Evolutionary conservation across 2,797 vertebrate species (phyloP), one percentile per base, ranked within the genome.

Genomic region (Phataginus tetradactyla): DNA sequence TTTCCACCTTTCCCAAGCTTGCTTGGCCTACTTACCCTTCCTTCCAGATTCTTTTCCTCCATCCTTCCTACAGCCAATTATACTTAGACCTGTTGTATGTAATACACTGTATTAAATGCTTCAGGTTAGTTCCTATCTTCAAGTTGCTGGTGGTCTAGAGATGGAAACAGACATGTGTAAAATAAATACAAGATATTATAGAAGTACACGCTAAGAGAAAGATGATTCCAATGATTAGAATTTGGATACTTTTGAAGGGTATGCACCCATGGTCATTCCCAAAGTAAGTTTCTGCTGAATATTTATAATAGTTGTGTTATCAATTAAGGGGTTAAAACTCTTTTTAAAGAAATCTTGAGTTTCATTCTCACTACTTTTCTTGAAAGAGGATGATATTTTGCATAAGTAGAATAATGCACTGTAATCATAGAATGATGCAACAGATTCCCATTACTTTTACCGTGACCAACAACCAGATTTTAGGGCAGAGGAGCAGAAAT

Each of bases 361-460:
- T 90, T 37, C 7, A 20, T 21, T 97, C 29, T 94, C 29, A 42
- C 32, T 86, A 61, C 14, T 63, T 90, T 81, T 90, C 27, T 78
- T 83, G 10, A 86, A 94, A 88, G n/a, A 83, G 23, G n/a, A 32
- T 85, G 53, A 61, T 78, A 61, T 59, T 86, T 89, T 92, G 37
- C 5, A 1, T 63, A 64, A 83, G 42, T 57, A 69, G 29, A 72
- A 72, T 51, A 80, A 34, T 68, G 64, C 81, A 34, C 51, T 4
- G 63, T 81, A 74, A 32, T 83, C n/a, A 37, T 53, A 78, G 55
- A 90, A 66, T 68, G 57, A 90, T 61, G 18, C 8, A 68, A n/a
- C 27, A 72, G 34, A 77, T 81, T 71, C 25, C 69, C 34, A 39
- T 57, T 61, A 14, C n/a, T 69, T 94, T 75, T 14, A 1, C 11